Base-by-base conservation (phyloP, 2,888 invertebrate genomes). In the Acanthopleura granulata region DNA sequence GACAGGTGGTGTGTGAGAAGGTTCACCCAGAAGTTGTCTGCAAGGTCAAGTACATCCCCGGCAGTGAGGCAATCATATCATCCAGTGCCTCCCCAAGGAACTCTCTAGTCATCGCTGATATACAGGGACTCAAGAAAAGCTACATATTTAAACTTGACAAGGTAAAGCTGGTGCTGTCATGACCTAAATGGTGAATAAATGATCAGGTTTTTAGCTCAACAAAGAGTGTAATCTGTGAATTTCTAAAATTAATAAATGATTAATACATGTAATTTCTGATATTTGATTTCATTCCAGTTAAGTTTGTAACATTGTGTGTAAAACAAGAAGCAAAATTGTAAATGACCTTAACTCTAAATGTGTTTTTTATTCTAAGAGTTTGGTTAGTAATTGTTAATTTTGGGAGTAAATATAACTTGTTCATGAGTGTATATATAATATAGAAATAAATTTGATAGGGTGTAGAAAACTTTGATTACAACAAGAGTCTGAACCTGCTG, bases 401-500 rank as follows among this genome's bases (percentile, higher is more conserved):
- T 3, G 40, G 40, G 40, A 9, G 3, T 9, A 40, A 40, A 40
- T 40, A 40, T 40, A n/a, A n/a, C n/a, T n/a, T n/a, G n/a, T n/a
- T n/a, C n/a, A 16, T 50, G 16, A 3, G 16, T 51, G 3, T 51
- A 50, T 30, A 12, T 62, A 73, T 62, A 22, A 18, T 30, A 40
- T 22, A 73, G 29, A 9, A 40, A 40, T 9, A 40, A 6, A 3
- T 40, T 40, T 74, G 73, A 11, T 72, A 87, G 87, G 87, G 86
- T 30, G 85, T 86, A 4, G 89, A 89, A 76, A 88, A 89, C 76
- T 91, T 90, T 80, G 90, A 90, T 80, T 87, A 88, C 83, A 89
- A 82, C 78, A 88, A 86, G 77, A 80, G 82, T 61, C 78, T 90
- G 57, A 90, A 90, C 80, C 77, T 90, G 70, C 76, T 91, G 76